These are phyloP conservation scores for Nothobranchius kuhntae DNA, from an alignment of 2,113 vertebrate genomes.

Conservation along the genomic window DNA sequence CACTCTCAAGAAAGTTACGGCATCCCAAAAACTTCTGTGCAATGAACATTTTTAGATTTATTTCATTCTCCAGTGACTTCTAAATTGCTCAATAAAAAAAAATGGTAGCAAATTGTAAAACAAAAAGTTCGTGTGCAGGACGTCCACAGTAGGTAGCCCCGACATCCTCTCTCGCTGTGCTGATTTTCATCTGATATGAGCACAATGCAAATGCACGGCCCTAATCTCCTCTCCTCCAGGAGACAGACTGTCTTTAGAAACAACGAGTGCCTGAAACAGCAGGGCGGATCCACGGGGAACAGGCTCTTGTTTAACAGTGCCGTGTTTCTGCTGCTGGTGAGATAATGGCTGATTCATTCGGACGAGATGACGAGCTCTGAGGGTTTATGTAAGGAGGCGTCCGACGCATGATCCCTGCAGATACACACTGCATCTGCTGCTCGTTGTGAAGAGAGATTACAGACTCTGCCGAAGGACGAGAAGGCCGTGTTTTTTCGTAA, in stretches of 20 bases:
- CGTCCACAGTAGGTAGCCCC: neutral
- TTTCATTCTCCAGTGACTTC: neutral
- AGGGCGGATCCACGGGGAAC: constrained; percentile 46
- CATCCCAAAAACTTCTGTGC: neutral
- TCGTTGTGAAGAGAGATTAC: constrained; percentile 38
- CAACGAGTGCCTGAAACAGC: constrained; percentile 43
- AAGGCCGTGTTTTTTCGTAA: constrained; percentile 46
- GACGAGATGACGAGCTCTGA: constrained; percentile 34
- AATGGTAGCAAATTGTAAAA: neutral
- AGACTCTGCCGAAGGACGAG: constrained; percentile 31
- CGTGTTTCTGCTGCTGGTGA: constrained; percentile 21
- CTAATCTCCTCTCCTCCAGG: constrained; percentile 43
- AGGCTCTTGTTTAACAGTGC: constrained; percentile 45
- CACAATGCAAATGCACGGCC: constrained; percentile 36
- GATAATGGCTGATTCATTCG: constrained; percentile 63
- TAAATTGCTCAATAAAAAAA: neutral
- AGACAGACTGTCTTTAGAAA: constrained; percentile 45
- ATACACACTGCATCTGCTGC: constrained; percentile 38
- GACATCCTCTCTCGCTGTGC: constrained; percentile 21
- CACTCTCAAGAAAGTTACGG: constrained; percentile 1
- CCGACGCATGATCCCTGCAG: constrained; percentile 6
- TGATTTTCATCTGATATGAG: constrained; percentile 40
- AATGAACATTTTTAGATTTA: neutral
- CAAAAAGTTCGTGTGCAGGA: neutral
- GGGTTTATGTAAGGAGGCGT: constrained; percentile 47